Base-by-base conservation (phyloP, 2,888 invertebrate species). In the Pilophorus perplexus region DNA sequence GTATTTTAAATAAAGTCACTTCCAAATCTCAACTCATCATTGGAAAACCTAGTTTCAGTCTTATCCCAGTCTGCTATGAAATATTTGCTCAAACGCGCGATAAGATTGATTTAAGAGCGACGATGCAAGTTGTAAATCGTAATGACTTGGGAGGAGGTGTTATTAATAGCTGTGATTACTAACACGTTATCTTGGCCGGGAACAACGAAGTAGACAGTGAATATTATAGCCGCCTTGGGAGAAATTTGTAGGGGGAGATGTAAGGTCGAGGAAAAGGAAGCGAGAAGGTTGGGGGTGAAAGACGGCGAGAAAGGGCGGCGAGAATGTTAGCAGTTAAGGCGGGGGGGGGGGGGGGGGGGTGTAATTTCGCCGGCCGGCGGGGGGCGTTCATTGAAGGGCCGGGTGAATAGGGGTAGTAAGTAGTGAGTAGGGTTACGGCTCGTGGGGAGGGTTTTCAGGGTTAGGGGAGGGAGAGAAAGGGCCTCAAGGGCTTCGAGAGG, bases 401-500 rank as follows among this genome's bases (percentile, higher is more conserved):
- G 33, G 12, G 33, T 33, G 33, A 33, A 33, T 33, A 33, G 33
- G 33, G 33, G 33, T 33, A 33, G 33, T 33, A 33, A 33, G 33
- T 33, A 33, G 33, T 33, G 33, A 33, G 33, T 33, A 33, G 33
- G 33, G 33, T 33, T 33, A 12, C 33, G 33, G 12, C 12, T 33
- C 6, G 12, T 8, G 33, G 33, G n/a, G n/a, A n/a, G n/a, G n/a
- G n/a, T n/a, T n/a, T n/a, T n/a, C n/a, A n/a, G n/a, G n/a, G n/a
- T n/a, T n/a, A n/a, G n/a, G 6, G 33, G 33, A 8, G 33, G 33
- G 33, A 33, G 52, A 48, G 25, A 25, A 20, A 8, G 27, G 28
- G 16, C 25, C 33, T 52, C 18, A 28, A 40, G 42, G 40, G 27
- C 25, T 48, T 59, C 42, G 16, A 42, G 42, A 59, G 59, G 59